These are phyloP conservation scores for Phalacrocorax carbo DNA, from an alignment of 2,113 vertebrate genomes.

Conservation along the genomic window DNA sequence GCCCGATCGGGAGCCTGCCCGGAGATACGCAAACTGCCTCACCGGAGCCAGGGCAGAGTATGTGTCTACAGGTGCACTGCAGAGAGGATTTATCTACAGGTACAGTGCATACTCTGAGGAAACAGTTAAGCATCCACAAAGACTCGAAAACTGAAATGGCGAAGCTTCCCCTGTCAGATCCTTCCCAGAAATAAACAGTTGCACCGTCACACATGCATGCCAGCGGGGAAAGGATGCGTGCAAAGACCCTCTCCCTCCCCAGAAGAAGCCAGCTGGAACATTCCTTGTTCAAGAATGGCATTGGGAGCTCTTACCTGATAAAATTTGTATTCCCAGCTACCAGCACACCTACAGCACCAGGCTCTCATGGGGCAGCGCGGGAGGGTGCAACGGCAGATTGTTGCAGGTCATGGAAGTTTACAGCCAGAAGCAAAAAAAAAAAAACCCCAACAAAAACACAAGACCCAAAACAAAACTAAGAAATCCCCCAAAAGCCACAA, in stretches of 20 bases:
- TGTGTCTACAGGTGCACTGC: slow-evolving; percentile 1
- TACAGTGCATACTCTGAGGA: not conserved
- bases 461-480: not conserved
- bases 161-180: not conserved
- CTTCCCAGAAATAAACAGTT: not conserved
- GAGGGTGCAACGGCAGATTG: not conserved
- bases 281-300: not conserved
- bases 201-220: not conserved
- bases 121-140: not conserved
- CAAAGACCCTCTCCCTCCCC: not conserved
- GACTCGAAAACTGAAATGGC: not conserved
- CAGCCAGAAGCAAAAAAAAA: slow-evolving; percentile 16
- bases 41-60: not conserved
- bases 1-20: accelerated
- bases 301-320: slow-evolving; percentile 45
- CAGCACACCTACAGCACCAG: slow-evolving; percentile 45
- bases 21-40: accelerated
- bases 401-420: slow-evolving; percentile 47
- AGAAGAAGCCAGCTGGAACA: not conserved
- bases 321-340: slow-evolving; percentile 19
- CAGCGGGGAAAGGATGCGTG: not conserved
- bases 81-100: not conserved
- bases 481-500: slow-evolving; percentile 39
- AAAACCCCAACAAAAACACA: not conserved
- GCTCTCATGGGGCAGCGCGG: slow-evolving; percentile 21